phyloP scores from a whole-genome alignment of 2,113 vertebrate genomes.

The Alectura lathami region DNA sequence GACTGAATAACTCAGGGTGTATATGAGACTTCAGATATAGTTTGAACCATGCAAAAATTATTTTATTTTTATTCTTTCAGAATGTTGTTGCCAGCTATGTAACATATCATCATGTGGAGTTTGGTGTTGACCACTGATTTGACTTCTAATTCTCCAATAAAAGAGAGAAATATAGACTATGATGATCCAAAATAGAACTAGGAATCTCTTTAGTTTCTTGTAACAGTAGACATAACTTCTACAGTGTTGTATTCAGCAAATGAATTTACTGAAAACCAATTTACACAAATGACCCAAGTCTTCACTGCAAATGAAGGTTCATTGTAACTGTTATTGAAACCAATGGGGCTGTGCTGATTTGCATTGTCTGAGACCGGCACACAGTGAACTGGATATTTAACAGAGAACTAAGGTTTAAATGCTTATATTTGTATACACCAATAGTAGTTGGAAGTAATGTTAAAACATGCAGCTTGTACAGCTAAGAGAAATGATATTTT shows the following conservation, averaged over 20 bases:
- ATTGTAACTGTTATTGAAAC: neutral
- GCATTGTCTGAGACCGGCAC: neutral
- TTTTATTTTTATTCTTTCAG: neutral
- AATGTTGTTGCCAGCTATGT: neutral
- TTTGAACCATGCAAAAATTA: accelerated
- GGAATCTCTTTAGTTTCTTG: neutral
- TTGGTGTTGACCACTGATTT: neutral
- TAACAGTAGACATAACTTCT: neutral
- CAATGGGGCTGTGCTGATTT: neutral
- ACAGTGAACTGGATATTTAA: neutral
- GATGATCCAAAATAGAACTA: neutral
- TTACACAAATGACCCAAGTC: neutral
- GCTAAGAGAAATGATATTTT: neutral
- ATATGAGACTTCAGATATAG: neutral
- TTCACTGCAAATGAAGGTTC: neutral
- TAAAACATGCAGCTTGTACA: neutral
- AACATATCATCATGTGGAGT: neutral
- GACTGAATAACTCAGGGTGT: neutral
- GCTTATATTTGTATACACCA: neutral
- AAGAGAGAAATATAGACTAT: neutral
- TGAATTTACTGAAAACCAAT: neutral
- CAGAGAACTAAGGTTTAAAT: neutral
- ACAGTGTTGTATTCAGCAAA: neutral
- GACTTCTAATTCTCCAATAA: neutral
- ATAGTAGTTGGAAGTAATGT: neutral